Percentiles rank a stretch among this genome's conserved stretches.
phyloP scores from a whole-genome alignment of 2,888 invertebrate genomes.

The Pyralis farinalis region DNA sequence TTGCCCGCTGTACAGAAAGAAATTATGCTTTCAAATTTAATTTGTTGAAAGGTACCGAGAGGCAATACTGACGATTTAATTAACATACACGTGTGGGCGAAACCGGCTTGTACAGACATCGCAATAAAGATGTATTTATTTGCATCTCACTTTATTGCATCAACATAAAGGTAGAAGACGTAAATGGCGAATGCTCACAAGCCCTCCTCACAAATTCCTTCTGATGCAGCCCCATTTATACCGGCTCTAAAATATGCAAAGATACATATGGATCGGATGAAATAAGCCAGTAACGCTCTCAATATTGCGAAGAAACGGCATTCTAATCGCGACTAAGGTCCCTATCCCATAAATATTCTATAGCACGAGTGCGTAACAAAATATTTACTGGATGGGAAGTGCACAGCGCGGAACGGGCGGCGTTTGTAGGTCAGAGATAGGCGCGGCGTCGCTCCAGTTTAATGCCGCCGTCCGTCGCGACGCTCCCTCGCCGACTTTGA shows the following conservation, averaged over 20 bases:
- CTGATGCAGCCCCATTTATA: constrained; percentile 31
- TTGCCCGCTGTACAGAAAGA: too few relatives aligned
- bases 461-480: constrained; percentile 49
- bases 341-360: constrained; percentile 68
- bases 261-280: constrained; percentile 48
- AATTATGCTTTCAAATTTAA: constrained; percentile 16
- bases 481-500: constrained; percentile 36
- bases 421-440: constrained; percentile 64
- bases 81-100: constrained; percentile 46
- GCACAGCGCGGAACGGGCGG: constrained; percentile 27
- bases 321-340: constrained; percentile 62
- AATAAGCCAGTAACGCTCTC: constrained; percentile 51
- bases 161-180: constrained; percentile 9
- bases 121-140: constrained; percentile 5
- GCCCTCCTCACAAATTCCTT: constrained; percentile 38
- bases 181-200: constrained; percentile 16
- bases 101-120: constrained; percentile 19
- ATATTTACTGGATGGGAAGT: constrained; percentile 49
- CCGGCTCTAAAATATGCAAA: constrained; percentile 59
- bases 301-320: constrained; percentile 62
- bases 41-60: constrained; percentile 13
- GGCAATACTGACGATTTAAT: constrained; percentile 41
- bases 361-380: constrained; percentile 46
- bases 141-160: constrained; percentile 12
- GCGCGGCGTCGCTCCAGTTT: constrained; percentile 47